Base-by-base conservation (phyloP, 2,888 invertebrate genomes). In the Leptopterna dolabrata region DNA sequence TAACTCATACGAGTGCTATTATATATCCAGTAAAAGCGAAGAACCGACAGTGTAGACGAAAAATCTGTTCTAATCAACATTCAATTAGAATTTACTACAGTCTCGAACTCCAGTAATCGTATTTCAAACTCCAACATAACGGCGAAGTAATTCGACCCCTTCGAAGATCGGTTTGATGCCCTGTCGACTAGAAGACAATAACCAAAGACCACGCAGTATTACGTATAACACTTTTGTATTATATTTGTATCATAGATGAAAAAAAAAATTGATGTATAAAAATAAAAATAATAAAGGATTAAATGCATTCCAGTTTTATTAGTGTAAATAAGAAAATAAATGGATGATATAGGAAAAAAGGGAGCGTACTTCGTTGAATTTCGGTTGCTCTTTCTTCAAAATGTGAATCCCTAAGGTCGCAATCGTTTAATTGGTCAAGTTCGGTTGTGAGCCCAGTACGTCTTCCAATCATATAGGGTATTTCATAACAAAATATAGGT, bases 151-250 rank as follows among this genome's bases (percentile, higher is more conserved):
- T 36, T 7, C 45, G 24, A 78, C n/a, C 45, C 41, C 45, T 24
- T 29, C 47, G 13, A 78, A 41, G 41, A 43, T 29, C 78, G 78
- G 41, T 45, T 81, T 24, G 47, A 81, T 70, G 83, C 83, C 78
- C 78, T 45, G 78, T 45, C 82, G 82, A n/a, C 14, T 82, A 82
- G 29, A 85, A 80, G 87, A 87, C 87, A 87, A 87, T 87, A 87
- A 87, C 87, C 87, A 87, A 87, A 87, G 87, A 87, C 76, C 78
- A 76, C 55, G 45, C 86, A 86, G 86, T 86, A 86, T 86, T 86
- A 86, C 43, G 27, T 43, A 36, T 63, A 63, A 43, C 78, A 70
- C 19, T 45, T 29, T 47, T 85, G 85, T 85, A 76, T 45, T 76
- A 76, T 43, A 85, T 43, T 29, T 85, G 85, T 85, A 76, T 76